Evolutionary conservation across 2,113 vertebrate species (phyloP), one percentile per base, ranked within the genome.

Genomic region (Scartelaos histophorus): DNA sequence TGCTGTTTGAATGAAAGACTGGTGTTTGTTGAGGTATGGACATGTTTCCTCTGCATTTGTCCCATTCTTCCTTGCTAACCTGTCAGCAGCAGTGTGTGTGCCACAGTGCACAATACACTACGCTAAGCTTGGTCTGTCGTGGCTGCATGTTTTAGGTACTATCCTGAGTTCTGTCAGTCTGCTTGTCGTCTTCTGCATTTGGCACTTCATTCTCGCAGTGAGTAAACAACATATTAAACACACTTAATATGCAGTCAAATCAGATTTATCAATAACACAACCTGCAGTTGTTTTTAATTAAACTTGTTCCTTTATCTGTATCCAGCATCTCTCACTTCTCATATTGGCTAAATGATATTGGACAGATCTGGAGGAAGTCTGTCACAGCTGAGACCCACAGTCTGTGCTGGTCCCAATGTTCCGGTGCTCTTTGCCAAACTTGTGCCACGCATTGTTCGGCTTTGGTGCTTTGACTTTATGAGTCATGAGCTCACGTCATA

Each of bases 401-500:
- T 24, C 58, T 66, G 12, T 11, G 19, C 43, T 1, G 22, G n/a
- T 61, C 57, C 24, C 47, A 58, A n/a, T 56, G 54, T 73, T 67
- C 73, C 61, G 53, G 45, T 69, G 29, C 21, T 7, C 25, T 66
- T 65, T 72, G 66, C 46, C 56, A 58, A 38, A 64, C 66, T 76
- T 73, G 25, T 58, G 56, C 13, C 61, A 56, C 70, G 71, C 65
- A 67, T 74, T 73, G 66, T 78, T 46, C 75, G 24, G 15, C 25
- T 47, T 65, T 56, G 34, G 78, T 77, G 62, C 56, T 71, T 54
- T 88, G 75, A 82, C 69, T 79, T 69, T 9, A 19, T 86, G 88
- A 87, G 69, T 85, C 86, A 85, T 5, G 24, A 51, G 73, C 85
- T 73, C 70, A 87, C 80, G 82, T 89, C 84, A 90, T 66, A 72